Evolutionary conservation across 2,797 vertebrate genomes (phyloP).

Genomic region (Nannoperca obscura): DNA sequence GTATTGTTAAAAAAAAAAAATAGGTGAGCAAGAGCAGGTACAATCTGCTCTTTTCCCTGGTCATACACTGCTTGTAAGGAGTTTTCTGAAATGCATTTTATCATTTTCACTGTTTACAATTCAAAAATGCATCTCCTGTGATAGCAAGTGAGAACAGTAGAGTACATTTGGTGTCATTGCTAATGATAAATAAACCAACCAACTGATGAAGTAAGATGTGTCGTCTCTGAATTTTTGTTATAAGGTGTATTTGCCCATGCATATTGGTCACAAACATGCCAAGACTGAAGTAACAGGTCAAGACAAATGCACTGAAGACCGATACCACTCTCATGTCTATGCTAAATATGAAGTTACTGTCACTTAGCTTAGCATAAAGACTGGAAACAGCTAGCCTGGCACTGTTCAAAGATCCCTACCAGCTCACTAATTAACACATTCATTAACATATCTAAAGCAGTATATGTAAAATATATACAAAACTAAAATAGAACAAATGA

Average conservation of each 20-base stretch:
- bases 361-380: background rate
- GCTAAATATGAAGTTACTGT: background rate
- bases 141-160: conserved; percentile 84
- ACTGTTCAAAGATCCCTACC: background rate
- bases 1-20: conserved; percentile 72
- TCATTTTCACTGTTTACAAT: conserved; percentile 91
- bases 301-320: background rate
- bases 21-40: conserved; percentile 60
- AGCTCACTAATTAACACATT: background rate
- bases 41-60: conserved; percentile 72
- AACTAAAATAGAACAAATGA: background rate
- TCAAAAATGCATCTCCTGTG: conserved; percentile 88
- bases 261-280: background rate
- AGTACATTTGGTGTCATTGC: conserved; percentile 87
- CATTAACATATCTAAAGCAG: no score
- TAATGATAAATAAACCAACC: conserved; percentile 87
- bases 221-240: conserved; percentile 52
- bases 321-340: background rate
- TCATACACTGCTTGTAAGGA: conserved; percentile 86
- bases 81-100: conserved; percentile 85
- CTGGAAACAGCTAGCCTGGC: background rate
- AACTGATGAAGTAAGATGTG: conserved; percentile 75
- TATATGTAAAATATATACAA: no score
- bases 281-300: background rate
- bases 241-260: background rate